phyloP scores from a whole-genome alignment of 2,888 invertebrate species.

The Zootermopsis nevadensis region DNA sequence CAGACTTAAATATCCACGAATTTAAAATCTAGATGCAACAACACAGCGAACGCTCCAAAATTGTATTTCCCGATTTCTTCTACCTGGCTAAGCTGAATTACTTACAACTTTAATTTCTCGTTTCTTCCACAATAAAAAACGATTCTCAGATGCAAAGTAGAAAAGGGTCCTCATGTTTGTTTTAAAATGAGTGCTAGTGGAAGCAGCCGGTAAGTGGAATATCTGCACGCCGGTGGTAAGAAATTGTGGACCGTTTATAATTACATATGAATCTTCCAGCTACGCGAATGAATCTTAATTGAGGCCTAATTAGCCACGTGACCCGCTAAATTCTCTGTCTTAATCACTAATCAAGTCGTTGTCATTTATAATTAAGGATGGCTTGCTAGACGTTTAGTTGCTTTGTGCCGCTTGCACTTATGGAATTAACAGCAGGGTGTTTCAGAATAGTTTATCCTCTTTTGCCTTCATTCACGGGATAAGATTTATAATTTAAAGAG shows the following conservation, averaged over 20 bases:
- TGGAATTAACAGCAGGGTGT: background rate
- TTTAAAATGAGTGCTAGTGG: too few relatives aligned
- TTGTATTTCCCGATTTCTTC: too few relatives aligned
- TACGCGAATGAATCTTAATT: background rate
- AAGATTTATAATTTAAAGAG: too few relatives aligned
- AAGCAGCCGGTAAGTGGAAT: background rate
- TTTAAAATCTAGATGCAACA: too few relatives aligned
- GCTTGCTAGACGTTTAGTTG: slow-evolving; percentile 14
- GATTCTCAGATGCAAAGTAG: too few relatives aligned
- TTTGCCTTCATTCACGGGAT: too few relatives aligned
- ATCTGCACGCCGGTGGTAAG: background rate
- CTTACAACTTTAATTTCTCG: too few relatives aligned
- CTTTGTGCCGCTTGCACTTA: background rate
- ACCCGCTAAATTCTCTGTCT: slow-evolving; percentile 8
- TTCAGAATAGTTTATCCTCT: background rate
- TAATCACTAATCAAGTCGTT: slow-evolving; percentile 34
- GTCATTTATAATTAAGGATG: slow-evolving; percentile 25
- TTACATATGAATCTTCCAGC: background rate
- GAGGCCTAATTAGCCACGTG: slow-evolving; percentile 31
- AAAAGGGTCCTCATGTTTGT: too few relatives aligned
- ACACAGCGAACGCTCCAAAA: too few relatives aligned
- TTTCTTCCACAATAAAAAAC: too few relatives aligned
- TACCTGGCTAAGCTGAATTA: too few relatives aligned
- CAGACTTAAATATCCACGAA: too few relatives aligned
- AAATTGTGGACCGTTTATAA: background rate